phyloP scores from a whole-genome alignment of 1,140 invertebrate species.

The Venustaconcha ellipsiformis region DNA sequence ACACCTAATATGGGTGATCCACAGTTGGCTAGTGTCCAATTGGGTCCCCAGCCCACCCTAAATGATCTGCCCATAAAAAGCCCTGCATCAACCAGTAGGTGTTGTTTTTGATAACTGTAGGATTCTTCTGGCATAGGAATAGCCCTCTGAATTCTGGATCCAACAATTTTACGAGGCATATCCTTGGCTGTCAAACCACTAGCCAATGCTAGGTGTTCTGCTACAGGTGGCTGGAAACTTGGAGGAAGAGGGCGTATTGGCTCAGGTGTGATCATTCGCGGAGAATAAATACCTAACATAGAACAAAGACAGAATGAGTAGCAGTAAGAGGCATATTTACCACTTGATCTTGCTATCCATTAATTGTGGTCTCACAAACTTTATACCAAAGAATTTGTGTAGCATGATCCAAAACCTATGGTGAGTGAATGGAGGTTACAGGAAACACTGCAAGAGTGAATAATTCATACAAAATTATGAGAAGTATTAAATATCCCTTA shows the following conservation, averaged over 20 bases:
- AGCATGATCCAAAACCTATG: too few species aligned
- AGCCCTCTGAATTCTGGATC: constrained; percentile 43
- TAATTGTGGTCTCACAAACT: too few species aligned
- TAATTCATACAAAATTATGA: too few species aligned
- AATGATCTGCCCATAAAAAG: constrained; percentile 77
- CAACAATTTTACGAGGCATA: constrained; percentile 47
- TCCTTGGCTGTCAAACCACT: constrained; percentile 59
- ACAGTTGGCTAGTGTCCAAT: constrained; percentile 73
- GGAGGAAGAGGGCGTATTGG: constrained; percentile 32
- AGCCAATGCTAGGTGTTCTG: constrained; percentile 55
- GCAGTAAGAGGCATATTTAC: not conserved
- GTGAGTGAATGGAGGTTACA: too few species aligned
- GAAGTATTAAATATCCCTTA: too few species aligned
- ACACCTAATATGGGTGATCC: constrained; percentile 18
- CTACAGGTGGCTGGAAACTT: constrained; percentile 46
- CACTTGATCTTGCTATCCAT: not conserved
- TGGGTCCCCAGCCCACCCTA: constrained; percentile 81
- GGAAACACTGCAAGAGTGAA: too few species aligned
- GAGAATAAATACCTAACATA: constrained; percentile 35
- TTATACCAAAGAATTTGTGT: too few species aligned
- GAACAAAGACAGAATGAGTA: constrained; percentile 5
- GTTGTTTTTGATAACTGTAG: constrained; percentile 59
- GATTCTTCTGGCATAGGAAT: constrained; percentile 55
- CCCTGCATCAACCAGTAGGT: constrained; percentile 76
- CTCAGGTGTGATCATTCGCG: constrained; percentile 43